Evolutionary conservation across 1,140 invertebrate genomes (phyloP), one percentile per base, ranked within the genome.

Genomic region (Leptinotarsa texana): DNA sequence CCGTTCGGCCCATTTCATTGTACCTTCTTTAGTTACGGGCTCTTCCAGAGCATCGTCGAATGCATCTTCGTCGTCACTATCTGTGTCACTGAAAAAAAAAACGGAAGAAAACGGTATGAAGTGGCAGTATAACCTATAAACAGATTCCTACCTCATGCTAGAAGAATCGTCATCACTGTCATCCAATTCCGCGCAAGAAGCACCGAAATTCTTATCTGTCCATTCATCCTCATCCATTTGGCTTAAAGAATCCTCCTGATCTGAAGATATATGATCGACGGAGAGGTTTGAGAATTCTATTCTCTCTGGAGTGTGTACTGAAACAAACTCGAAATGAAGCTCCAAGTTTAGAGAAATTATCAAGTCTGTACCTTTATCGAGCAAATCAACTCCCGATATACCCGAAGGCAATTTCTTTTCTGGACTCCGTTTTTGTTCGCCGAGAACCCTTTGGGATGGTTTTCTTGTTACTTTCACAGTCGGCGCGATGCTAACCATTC

Each of bases 221-320:
- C 94, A 96, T 85, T 96, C 95, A 81, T 96, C 95, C 84, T 97
- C 95, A 82, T 96, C 95, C 84, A 96, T 95, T 86, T 94, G 93
- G 80, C 91, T 90, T 15, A 92, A 89, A 1, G 91, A 88, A 80
- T 93, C 92, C 74, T 94, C 92, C 66, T 91, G 88, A 78, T 92
- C 88, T n/a, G 91, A 88, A 85, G 89, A 80, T 84, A 89, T 80
- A 84, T 91, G 27, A 86, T 86, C 91, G 77, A 88, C 88, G 72
- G 89, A 87, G 48, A 88, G 86, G 84, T 91, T 92, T 76, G 90
- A 88, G 87, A 94, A 94, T 86, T 94, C 93, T 82, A 95, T 94
- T 80, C 95, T 86, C 82, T 97, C 95, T 0, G 94, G 94, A 17
- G 93, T 95, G 85, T 89, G 87, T 15, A 86, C 86, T 85, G 68